Evolutionary conservation across 2,113 vertebrate species (phyloP).

Genomic region (Scophthalmus maximus): DNA sequence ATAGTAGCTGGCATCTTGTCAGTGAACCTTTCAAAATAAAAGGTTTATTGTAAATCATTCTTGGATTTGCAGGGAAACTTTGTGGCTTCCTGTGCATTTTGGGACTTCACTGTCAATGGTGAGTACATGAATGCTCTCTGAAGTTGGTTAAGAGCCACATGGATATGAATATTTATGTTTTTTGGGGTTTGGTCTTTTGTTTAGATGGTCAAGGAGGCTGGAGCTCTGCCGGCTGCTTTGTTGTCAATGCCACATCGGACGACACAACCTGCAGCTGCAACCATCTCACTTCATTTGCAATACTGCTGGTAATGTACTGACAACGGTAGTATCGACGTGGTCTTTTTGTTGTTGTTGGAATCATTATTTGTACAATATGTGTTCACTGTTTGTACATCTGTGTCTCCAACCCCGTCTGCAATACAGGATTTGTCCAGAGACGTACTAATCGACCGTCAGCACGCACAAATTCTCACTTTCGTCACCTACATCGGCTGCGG

Average conservation of each 20-base stretch:
- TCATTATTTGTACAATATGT: background rate
- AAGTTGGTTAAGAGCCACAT: background rate
- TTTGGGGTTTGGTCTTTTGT: background rate
- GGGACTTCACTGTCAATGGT: conserved; percentile 91
- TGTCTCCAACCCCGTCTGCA: conserved; percentile 3
- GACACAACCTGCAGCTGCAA: conserved; percentile 90
- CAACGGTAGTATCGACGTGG: background rate
- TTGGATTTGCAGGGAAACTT: conserved; percentile 75
- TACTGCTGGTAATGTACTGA: conserved; percentile 84
- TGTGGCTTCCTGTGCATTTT: conserved; percentile 87
- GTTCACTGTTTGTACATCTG: background rate
- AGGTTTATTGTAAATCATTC: background rate
- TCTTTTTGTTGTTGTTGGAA: background rate
- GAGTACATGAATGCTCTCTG: conserved; percentile 53
- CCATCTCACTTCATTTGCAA: conserved; percentile 94
- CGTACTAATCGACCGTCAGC: conserved; percentile 60
- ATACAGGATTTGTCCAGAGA: conserved; percentile 88
- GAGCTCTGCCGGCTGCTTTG: conserved; percentile 85
- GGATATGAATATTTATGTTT: background rate
- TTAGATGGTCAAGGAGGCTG: conserved; percentile 89
- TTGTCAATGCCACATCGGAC: conserved; percentile 81
- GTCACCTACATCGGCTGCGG: conserved; percentile 96
- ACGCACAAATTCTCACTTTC: conserved; percentile 88
- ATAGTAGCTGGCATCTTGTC: background rate
- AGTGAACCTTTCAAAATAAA: too few relatives aligned